phyloP scores from a whole-genome alignment of 1,140 invertebrate species.

The Subanguina moxae region DNA sequence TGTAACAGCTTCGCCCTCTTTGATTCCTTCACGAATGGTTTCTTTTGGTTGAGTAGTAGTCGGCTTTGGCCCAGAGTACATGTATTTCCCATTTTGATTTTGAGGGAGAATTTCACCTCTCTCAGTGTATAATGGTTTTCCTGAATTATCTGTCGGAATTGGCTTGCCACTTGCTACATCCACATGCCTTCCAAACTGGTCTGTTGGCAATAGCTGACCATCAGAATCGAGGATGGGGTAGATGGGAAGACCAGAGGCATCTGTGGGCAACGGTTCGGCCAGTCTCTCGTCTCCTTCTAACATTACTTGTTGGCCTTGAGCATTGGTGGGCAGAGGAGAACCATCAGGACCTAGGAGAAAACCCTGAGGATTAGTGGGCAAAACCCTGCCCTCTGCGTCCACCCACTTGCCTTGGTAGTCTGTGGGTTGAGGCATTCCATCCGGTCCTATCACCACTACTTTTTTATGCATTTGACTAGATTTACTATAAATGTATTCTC shows the following conservation, averaged over 20 bases:
- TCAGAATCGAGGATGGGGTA: conserved; percentile 45
- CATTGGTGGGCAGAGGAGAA: conserved; percentile 38
- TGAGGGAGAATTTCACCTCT: conserved; percentile 20
- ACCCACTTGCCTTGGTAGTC: conserved; percentile 17
- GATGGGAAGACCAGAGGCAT: conserved; percentile 44
- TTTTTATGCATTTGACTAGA: not conserved
- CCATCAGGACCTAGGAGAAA: conserved; percentile 31
- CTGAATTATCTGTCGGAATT: conserved; percentile 14
- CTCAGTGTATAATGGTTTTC: not conserved
- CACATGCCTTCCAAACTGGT: conserved; percentile 18
- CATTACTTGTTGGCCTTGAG: conserved; percentile 18
- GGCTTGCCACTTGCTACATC: conserved; percentile 14
- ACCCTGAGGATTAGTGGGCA: conserved; percentile 21
- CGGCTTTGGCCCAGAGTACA: not conserved
- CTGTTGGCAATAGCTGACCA: conserved; percentile 33
- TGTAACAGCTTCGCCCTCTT: no score
- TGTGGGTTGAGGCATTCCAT: conserved; percentile 38
- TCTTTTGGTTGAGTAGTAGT: no score
- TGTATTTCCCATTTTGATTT: conserved; percentile 33
- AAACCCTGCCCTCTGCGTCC: conserved; percentile 7
- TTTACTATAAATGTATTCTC: conserved; percentile 26
- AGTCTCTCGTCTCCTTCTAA: not conserved
- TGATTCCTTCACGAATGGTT: no score
- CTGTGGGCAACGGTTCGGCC: conserved; percentile 34
- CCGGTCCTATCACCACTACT: conserved; percentile 29